Evolutionary conservation across 1,140 invertebrate genomes (phyloP), one percentile per base, ranked within the genome.

Genomic region (Uloborus diversus): DNA sequence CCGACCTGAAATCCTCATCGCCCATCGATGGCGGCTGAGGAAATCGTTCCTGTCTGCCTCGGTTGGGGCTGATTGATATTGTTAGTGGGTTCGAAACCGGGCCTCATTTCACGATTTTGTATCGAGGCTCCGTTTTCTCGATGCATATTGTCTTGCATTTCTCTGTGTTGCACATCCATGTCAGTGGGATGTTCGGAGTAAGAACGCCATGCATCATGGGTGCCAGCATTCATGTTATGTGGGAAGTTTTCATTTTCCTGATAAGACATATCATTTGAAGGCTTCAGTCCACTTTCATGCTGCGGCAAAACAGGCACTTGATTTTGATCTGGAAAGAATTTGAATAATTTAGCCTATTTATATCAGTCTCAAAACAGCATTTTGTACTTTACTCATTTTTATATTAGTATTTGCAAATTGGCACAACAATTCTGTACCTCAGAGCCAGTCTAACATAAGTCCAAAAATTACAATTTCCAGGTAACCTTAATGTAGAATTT

Each of bases 231-330:
- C 32, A 56, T 73, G 33, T 56, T 27, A 33, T 33, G 70, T 9
- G 57, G 7, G 7, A 73, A 73, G 7, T 73, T 73, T 27, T 73
- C 70, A 32, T 73, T 73, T 49, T 73, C 70, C 30, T 14, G 27
- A 47, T 28, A 71, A 25, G 70, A 13, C 14, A 49, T 30, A 37
- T 49, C 32, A 23, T 51, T 30, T 27, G 53, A 28, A 23, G 37
- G 56, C 11, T 23, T 30, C 25, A 62, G 61, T 20, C 37, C 57
- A 28, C 3, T 32, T 71, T 71, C 69, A 13, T 51, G 25, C 13
- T 57, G 57, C 3, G 32, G 49, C 47, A 37, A 27, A 56, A 56
- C 53, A 59, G 68, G 70, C 28, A 62, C 17, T 4, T 17, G 68
- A 23, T 25, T 1, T 49, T 20, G 28, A 32, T 73, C 70, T 73